Conservation (phyloP, 2,888 invertebrate species). For the Erpobdella octoculata region DNA sequence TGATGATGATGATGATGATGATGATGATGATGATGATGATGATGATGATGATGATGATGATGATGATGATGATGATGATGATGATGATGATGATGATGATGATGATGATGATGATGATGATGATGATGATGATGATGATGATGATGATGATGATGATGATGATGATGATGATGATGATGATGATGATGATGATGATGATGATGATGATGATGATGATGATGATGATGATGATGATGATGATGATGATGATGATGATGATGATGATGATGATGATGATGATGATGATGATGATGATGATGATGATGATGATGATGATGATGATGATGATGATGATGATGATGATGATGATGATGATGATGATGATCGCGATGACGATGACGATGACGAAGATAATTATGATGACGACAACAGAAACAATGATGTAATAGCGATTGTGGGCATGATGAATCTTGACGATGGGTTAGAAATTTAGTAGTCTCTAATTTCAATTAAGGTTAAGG, state of each 20-base stretch:
- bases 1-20: slow-evolving; percentile 23
- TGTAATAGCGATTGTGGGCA: too few species aligned
- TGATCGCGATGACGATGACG: too few species aligned
- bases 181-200: not conserved
- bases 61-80: slow-evolving; percentile 20
- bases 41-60: slow-evolving; percentile 24
- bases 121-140: slow-evolving; percentile 21
- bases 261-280: slow-evolving; percentile 2
- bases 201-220: not conserved
- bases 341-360: slow-evolving; percentile 21
- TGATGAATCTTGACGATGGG: too few species aligned
- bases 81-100: slow-evolving; percentile 20
- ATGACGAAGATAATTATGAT: too few species aligned
- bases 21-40: slow-evolving; percentile 24
- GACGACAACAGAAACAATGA: too few species aligned
- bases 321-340: slow-evolving; percentile 24
- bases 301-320: slow-evolving; percentile 24
- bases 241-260: slow-evolving; percentile 23
- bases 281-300: slow-evolving; percentile 21
- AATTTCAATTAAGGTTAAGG: too few species aligned
- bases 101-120: slow-evolving; percentile 20
- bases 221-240: not conserved
- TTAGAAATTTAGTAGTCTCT: too few species aligned
- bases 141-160: slow-evolving; percentile 12
- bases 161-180: not conserved